Conservation (phyloP, 2,888 invertebrate genomes). For the Campoletis raptor region DNA sequence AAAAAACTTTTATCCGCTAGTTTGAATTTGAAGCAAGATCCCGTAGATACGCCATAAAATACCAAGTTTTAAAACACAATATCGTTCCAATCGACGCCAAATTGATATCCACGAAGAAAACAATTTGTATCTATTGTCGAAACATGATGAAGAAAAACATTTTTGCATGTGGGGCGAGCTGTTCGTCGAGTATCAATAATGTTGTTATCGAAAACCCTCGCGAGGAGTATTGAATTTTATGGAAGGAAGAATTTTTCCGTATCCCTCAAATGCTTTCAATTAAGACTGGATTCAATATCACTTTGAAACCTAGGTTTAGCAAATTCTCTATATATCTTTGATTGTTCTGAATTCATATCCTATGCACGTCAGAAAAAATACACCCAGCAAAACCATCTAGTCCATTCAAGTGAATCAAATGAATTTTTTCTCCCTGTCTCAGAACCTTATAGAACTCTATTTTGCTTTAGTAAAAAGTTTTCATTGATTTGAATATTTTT, state of each 20-base stretch:
- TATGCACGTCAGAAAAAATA: not conserved
- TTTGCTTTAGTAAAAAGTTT: too few relatives aligned
- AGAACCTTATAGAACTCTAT: too few relatives aligned
- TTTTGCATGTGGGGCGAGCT: not conserved
- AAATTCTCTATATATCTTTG: not conserved
- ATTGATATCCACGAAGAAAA: too few relatives aligned
- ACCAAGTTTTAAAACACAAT: not conserved
- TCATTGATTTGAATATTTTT: too few relatives aligned
- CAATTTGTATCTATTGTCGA: too few relatives aligned
- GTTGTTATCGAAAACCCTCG: too few relatives aligned
- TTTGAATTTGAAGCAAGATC: not conserved
- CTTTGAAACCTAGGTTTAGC: not conserved
- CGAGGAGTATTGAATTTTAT: not conserved
- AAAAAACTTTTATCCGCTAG: not conserved
- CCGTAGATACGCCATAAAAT: not conserved
- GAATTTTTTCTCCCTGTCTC: too few relatives aligned
- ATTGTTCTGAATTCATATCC: not conserved
- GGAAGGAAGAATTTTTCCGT: not conserved
- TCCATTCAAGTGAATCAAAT: too few relatives aligned
- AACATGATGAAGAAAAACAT: not conserved
- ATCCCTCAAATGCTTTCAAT: not conserved
- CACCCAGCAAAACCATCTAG: too few relatives aligned
- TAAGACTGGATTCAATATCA: not conserved
- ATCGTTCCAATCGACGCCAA: not conserved
- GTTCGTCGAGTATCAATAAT: too few relatives aligned